Evolutionary conservation across 2,888 invertebrate species (phyloP).

Genomic region (Calameuta idolon): DNA sequence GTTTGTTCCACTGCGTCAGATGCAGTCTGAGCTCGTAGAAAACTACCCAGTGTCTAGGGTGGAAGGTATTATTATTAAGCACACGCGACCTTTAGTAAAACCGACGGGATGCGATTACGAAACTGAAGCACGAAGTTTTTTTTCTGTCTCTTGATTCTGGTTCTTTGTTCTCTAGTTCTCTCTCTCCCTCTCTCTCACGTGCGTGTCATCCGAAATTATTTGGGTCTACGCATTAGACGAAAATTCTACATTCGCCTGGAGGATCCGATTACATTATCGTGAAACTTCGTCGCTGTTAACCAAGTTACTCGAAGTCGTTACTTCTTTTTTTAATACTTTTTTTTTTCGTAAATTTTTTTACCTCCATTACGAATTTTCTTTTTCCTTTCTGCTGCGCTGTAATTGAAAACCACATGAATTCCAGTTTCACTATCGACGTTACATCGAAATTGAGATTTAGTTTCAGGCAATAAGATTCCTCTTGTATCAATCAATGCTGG

Average conservation of each 20-base stretch:
- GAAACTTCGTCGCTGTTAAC: neutral
- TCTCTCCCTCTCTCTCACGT: neutral
- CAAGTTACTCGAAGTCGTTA: neutral
- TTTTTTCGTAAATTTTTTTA: neutral
- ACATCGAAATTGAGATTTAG: neutral
- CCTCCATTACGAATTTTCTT: neutral
- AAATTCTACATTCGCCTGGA: neutral
- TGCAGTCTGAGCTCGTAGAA: neutral
- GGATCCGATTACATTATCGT: neutral
- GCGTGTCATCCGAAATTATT: no score
- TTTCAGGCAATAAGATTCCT: neutral
- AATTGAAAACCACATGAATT: neutral
- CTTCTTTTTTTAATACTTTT: neutral
- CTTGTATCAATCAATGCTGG: neutral
- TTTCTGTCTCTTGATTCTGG: neutral
- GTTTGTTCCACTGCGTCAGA: slow-evolving; percentile 2
- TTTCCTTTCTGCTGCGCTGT: neutral
- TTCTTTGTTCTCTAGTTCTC: neutral
- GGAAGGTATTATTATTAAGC: neutral
- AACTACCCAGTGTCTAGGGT: neutral
- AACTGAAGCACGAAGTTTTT: neutral
- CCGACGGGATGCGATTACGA: neutral
- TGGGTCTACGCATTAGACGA: no score
- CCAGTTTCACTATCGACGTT: neutral
- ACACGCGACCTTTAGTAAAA: neutral